Evolutionary conservation across 1,140 invertebrate species (phyloP).

Genomic region (Condylostylus longicornis): DNA sequence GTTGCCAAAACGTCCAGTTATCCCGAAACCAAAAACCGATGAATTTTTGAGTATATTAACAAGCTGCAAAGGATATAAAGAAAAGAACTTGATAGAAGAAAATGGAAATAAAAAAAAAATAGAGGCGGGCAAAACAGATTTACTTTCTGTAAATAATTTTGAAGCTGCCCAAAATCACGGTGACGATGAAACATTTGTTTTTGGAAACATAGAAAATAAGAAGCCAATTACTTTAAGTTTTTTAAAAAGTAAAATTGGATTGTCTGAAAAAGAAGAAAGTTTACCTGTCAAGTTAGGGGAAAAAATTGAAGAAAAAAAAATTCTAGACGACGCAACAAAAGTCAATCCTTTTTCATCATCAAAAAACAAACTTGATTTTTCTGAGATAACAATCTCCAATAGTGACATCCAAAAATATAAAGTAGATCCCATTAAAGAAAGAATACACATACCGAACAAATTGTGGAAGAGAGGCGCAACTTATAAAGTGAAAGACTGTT

Average conservation of each 20-base stretch:
- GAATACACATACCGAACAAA: conserved; percentile 48
- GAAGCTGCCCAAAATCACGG: conserved; percentile 12
- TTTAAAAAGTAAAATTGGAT: conserved; percentile 20
- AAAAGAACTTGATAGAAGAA: not conserved
- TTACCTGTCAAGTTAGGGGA: conserved; percentile 6
- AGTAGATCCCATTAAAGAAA: conserved; percentile 30
- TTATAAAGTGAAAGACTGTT: conserved; percentile 57
- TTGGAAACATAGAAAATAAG: conserved; percentile 19
- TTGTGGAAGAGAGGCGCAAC: conserved; percentile 42
- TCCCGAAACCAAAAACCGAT: conserved; percentile 21
- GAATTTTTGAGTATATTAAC: conserved; percentile 34
- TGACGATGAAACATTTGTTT: conserved; percentile 28
- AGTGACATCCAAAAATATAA: conserved; percentile 20
- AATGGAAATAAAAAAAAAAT: conserved; percentile 14
- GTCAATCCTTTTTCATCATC: conserved; percentile 9
- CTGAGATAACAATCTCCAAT: conserved; percentile 19
- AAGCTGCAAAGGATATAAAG: conserved; percentile 11
- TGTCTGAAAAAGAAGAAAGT: conserved; percentile 17
- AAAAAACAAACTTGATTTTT: conserved; percentile 28
- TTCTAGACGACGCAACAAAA: conserved; percentile 6
- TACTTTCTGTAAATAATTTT: conserved; percentile 4
- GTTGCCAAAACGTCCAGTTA: conserved; percentile 14
- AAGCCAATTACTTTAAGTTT: too few species aligned
- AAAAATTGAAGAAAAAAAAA: conserved; percentile 3
- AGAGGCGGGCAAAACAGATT: conserved; percentile 3